Base-by-base conservation (phyloP, 2,888 invertebrate species). In the Caenorhabditis japonica region DNA sequence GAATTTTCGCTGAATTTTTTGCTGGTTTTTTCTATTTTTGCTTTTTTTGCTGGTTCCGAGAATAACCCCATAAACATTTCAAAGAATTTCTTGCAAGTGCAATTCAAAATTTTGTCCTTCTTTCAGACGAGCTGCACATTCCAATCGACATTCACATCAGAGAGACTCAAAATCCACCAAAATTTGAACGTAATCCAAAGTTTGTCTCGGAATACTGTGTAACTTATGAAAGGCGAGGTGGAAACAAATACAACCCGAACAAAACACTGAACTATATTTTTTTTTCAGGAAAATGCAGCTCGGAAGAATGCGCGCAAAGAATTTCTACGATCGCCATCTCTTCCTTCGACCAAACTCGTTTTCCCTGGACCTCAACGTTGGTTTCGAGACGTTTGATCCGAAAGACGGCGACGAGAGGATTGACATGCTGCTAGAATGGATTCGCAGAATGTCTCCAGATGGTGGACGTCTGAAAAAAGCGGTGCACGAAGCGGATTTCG, bases 401-500 rank as follows among this genome's bases (percentile, higher is more conserved):
- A 78, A 77, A 43, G 58, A 56, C 34, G 68, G 53, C 41, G 70
- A 69, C 21, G 76, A 77, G 34, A 53, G 58, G 13, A 23, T 80
- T 25, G 66, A 68, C 4, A 53, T 70, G 38, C 59, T 80, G 4
- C 60, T 76, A 13, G 61, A 72, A 15, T 80, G 78, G 78, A 66
- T 78, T 15, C 51, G 46, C 27, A 41, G 21, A 25, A 64, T 71
- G 70, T 47, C 70, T 41, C 75, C 77, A 30, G 46, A 58, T 10
- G 77, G 76, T n/a, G 75, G 75, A 34, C 33, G 58, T 5, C 59
- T 77, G 27, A 68, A 66, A 43, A 77, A 78, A 53, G 76, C 39
- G 17, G 17, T 79, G 19, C 75, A 77, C 68, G 80, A 77, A 17
- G 75, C 80, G 33, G 79, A 84, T 47, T 44, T 83, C 23, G 82